Base-by-base conservation (phyloP, 1,140 invertebrate genomes). In the Drosophila seguyi region DNA sequence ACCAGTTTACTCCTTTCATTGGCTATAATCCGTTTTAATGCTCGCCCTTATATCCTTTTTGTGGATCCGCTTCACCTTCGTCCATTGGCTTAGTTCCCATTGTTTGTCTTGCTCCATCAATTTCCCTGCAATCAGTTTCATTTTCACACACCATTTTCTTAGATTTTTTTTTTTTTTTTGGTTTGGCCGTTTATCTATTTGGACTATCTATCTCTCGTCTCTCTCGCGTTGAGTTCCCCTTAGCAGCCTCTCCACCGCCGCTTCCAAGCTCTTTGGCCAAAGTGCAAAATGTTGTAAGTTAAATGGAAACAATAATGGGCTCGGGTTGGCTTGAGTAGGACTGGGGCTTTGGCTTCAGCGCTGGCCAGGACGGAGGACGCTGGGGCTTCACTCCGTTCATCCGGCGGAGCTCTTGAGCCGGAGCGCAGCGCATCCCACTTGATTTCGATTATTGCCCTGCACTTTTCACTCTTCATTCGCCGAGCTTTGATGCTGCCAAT, bases 271-370 rank as follows among this genome's bases (percentile, higher is more conserved):
- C 63, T 52, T 66, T 66, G 69, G 69, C 66, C 85, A 88, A 88
- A 88, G 85, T 88, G 85, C 85, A 88, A 88, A 88, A 81, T 75
- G 85, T 73, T 88, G 85, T 88, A 88, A 88, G 85, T 88, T 88
- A 90, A 88, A 88, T 88, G 85, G 81, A 90, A 90, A 90, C 85
- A 90, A 88, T 88, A 88, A 90, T 88, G 85, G 84, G 85, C 72
- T 75, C 58, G 67, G 59, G 67, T 65, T 45, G 56, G 59, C 53
- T 53, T 42, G 36, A 34, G 39, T 39, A 42, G 47, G 38, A 45
- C 45, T 58, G 52, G 55, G 29, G 45, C 47, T 50, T n/a, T 29
- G 39, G 79, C 66, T 73, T 47, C 11, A 13, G 66, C 57, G 61
- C 42, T 34, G 38, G 34, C 31, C 27, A 45, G 41, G 27, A 39